Conservation (phyloP, 2,888 invertebrate species). For the Eledona agricola region DNA sequence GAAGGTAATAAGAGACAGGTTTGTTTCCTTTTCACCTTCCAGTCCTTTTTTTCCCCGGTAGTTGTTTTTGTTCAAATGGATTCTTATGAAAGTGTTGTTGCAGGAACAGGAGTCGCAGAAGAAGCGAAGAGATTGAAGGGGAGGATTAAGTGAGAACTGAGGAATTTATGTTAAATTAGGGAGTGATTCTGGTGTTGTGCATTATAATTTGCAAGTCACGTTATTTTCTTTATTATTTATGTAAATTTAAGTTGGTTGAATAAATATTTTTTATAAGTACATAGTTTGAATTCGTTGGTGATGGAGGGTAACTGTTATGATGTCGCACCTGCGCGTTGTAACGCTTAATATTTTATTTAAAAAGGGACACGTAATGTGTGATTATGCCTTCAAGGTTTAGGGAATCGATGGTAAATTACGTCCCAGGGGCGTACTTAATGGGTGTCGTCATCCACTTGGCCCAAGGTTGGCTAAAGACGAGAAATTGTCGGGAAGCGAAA, state of each 20-base stretch:
- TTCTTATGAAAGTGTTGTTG: slow-evolving; percentile 41
- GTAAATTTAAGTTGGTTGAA: slow-evolving; percentile 32
- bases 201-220: slow-evolving; percentile 26
- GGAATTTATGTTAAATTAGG: slow-evolving; percentile 31
- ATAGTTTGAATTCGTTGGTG: neutral
- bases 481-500: too few species aligned
- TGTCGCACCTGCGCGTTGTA: slow-evolving; percentile 1
- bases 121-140: slow-evolving; percentile 57
- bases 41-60: slow-evolving; percentile 38
- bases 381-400: too few species aligned
- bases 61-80: too few species aligned
- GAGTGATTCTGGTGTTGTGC: slow-evolving; percentile 28
- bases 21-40: slow-evolving; percentile 36
- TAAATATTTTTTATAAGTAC: slow-evolving; percentile 25
- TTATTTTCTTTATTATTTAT: slow-evolving; percentile 24
- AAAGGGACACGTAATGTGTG: too few species aligned
- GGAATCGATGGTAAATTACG: too few species aligned
- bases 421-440: too few species aligned
- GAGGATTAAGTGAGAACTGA: slow-evolving; percentile 14
- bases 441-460: too few species aligned
- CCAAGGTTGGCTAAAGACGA: too few species aligned
- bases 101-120: slow-evolving; percentile 60
- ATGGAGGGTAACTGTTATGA: neutral
- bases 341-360: slow-evolving; percentile 2
- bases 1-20: slow-evolving; percentile 71